Evolutionary conservation across 2,888 invertebrate species (phyloP).

Genomic region (Actias luna): DNA sequence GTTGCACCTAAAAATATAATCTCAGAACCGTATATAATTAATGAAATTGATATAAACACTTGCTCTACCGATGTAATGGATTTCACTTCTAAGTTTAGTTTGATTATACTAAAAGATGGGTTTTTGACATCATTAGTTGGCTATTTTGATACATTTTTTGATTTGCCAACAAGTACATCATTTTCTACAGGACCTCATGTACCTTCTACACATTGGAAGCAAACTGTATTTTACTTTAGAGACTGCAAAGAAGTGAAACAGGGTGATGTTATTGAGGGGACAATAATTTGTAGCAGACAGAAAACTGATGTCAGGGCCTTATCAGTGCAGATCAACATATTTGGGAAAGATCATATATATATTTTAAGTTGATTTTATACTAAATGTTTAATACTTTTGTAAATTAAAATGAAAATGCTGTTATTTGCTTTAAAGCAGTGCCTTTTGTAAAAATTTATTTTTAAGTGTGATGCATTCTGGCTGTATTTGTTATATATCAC

Average conservation of each 20-base stretch:
- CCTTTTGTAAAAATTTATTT: constrained; percentile 14
- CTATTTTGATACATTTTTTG: constrained; percentile 95
- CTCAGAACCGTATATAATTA: constrained; percentile 84
- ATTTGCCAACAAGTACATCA: constrained; percentile 83
- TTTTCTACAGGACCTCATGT: constrained; percentile 91
- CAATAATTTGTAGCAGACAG: constrained; percentile 87
- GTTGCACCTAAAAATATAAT: constrained; percentile 82
- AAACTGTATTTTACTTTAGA: constrained; percentile 93
- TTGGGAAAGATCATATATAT: constrained; percentile 83
- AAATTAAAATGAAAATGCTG: constrained; percentile 17
- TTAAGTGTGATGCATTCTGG: constrained; percentile 19
- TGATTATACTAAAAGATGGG: constrained; percentile 84
- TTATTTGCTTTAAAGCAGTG: constrained; percentile 21
- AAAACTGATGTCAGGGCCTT: constrained; percentile 88
- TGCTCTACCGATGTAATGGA: constrained; percentile 88
- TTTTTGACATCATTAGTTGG: constrained; percentile 91
- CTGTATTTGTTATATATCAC: not conserved
- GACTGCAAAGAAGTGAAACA: constrained; percentile 86
- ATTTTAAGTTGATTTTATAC: constrained; percentile 79
- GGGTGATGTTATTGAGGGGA: constrained; percentile 85
- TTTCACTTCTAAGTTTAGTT: constrained; percentile 86
- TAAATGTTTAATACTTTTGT: constrained; percentile 11
- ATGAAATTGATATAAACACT: constrained; percentile 88
- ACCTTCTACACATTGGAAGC: constrained; percentile 95
- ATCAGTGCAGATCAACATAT: constrained; percentile 85